These are phyloP conservation scores for Clavelina lepadiformis DNA, from an alignment of 23 tunicate species.

Conservation along the genomic window DNA sequence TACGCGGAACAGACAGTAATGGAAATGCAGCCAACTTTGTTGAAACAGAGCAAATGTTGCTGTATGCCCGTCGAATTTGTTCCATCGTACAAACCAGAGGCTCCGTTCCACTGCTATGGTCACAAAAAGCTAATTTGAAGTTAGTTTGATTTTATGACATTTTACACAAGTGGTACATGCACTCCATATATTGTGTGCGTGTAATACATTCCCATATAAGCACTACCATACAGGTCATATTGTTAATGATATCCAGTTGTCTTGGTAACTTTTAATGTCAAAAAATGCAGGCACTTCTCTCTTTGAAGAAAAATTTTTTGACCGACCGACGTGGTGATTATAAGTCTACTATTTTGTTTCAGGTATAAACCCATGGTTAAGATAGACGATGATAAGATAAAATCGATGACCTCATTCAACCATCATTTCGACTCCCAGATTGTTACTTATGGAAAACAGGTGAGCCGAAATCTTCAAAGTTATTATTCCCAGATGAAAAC, in stretches of 20 bases:
- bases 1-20: constrained; percentile 67
- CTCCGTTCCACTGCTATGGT: constrained; percentile 91
- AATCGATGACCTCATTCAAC: constrained; percentile 33
- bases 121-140: constrained; percentile 85
- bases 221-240: no score
- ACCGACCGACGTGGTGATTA: no score
- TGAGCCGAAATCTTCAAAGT: neutral
- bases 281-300: no score
- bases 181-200: no score
- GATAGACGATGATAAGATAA: constrained; percentile 18
- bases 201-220: no score
- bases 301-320: no score
- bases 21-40: constrained; percentile 98
- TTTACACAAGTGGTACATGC: no score
- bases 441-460: constrained; percentile 69
- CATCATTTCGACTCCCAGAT: constrained; percentile 77
- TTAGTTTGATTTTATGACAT: constrained; percentile 20
- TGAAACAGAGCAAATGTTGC: constrained; percentile 92
- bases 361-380: constrained; percentile 76
- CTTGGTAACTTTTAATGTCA: no score
- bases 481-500: no score
- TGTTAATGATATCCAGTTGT: no score
- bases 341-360: neutral
- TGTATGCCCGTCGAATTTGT: constrained; percentile 58
- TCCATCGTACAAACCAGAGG: constrained; percentile 93